Evolutionary conservation across 2,113 vertebrate species (phyloP).

Genomic region (Lophius piscatorius): DNA sequence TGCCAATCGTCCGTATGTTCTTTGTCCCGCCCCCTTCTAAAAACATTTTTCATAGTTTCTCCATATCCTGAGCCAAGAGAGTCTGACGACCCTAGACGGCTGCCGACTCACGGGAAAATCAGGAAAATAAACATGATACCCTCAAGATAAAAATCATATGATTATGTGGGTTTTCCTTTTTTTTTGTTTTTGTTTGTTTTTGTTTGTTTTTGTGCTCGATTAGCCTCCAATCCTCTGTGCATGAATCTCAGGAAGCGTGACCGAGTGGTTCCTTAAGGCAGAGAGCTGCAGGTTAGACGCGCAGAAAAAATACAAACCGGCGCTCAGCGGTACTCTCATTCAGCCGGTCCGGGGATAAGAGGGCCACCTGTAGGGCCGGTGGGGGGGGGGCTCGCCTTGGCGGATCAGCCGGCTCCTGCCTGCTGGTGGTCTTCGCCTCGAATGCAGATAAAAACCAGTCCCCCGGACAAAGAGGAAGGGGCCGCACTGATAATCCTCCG

Average conservation of each 20-base stretch:
- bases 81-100: too few relatives aligned
- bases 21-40: too few relatives aligned
- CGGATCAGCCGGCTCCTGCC: slow-evolving; percentile 9
- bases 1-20: slow-evolving; percentile 34
- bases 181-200: too few relatives aligned
- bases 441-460: slow-evolving; percentile 22
- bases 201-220: too few relatives aligned
- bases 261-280: slow-evolving; percentile 14
- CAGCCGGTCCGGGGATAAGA: slow-evolving; percentile 35
- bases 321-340: slow-evolving; percentile 14
- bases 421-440: slow-evolving; percentile 31
- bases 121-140: too few relatives aligned
- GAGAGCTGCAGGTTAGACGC: slow-evolving; percentile 22
- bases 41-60: slow-evolving; percentile 13
- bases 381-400: background rate
- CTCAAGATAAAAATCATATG: too few relatives aligned
- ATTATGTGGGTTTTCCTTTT: too few relatives aligned
- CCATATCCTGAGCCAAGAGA: background rate
- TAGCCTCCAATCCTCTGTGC: too few relatives aligned
- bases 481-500: slow-evolving; percentile 17
- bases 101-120: too few relatives aligned
- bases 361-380: slow-evolving; percentile 27
- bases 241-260: slow-evolving; percentile 5
- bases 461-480: slow-evolving; percentile 15
- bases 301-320: slow-evolving; percentile 32